Base-by-base conservation (phyloP, 2,113 vertebrate genomes). In the Balaeniceps rex region DNA sequence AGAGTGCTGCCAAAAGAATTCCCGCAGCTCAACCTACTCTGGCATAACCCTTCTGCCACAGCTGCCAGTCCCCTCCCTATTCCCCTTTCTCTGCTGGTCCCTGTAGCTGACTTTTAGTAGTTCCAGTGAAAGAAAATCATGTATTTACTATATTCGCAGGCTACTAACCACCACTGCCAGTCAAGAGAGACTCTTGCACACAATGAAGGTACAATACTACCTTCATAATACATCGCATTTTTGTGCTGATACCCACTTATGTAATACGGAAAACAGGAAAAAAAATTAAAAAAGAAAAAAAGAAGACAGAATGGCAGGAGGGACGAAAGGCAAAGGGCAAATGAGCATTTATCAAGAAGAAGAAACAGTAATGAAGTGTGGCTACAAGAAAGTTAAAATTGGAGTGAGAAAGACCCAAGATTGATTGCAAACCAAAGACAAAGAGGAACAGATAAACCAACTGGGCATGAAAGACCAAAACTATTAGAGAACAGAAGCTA, bases 61-160 rank as follows among this genome's bases (percentile, higher is more conserved):
- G 34, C 11, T 0, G 0, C 15, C 19, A 75, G 31, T 19, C 10
- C 6, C 11, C 19, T 66, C 19, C 21, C 19, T 31, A 26, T 6
- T 65, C 12, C 57, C 19, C 14, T 42, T 76, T 58, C 38, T 51
- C 24, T 6, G 29, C 72, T 36, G 7, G 1, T 65, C 80, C 46
- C 54, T 42, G 11, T 26, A 21, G 26, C 5, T 88, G 33, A 61
- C 12, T 68, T 79, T 9, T 31, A 61, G 40, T 15, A 47, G 21
- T 38, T 71, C 26, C 29, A 72, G 15, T 34, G 21, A 31, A 91
- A 87, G 46, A 34, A 79, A 88, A 54, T 12, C 0, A 31, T 10
- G 7, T 9, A 77, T 71, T 87, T 82, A n/a, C 36, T 70, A 46
- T 17, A 63, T 40, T 71, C 25, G 90, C 23, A 63, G 47, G 38